Conservation (phyloP, 2,113 vertebrate genomes). For the Theristicus caerulescens region DNA sequence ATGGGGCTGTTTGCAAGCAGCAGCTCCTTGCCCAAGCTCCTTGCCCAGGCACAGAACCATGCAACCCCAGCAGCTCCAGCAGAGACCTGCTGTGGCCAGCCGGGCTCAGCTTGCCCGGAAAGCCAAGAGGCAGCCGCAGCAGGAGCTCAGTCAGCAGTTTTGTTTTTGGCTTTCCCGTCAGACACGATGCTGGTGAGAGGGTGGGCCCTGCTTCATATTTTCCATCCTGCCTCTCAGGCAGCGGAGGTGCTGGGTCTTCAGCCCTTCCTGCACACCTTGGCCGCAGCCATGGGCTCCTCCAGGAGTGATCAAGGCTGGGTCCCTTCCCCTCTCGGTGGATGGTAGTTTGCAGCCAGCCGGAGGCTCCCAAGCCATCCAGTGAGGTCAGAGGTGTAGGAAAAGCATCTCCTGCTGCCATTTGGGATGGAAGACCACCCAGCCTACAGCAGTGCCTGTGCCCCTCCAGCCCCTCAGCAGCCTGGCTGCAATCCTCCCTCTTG, state of each 20-base stretch:
- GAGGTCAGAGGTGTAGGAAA: background rate
- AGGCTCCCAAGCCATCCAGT: background rate
- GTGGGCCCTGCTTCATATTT: constrained; percentile 9
- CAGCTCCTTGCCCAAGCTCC: background rate
- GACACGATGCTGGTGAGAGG: background rate
- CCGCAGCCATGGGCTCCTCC: background rate
- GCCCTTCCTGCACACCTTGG: background rate
- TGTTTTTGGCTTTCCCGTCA: constrained; percentile 41
- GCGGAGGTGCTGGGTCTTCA: background rate
- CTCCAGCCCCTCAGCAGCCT: background rate
- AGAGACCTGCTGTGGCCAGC: background rate
- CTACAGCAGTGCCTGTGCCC: fast-evolving
- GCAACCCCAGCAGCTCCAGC: background rate
- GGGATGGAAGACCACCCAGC: background rate
- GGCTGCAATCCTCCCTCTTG: background rate
- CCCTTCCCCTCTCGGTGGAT: background rate
- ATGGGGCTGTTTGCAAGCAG: background rate
- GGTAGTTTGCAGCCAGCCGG: background rate
- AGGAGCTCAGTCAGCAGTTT: constrained; percentile 56
- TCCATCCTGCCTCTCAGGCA: background rate
- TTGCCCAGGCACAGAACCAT: background rate
- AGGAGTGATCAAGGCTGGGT: fast-evolving
- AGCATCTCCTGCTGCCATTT: background rate
- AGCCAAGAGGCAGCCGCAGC: background rate
- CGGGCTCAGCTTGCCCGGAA: background rate